Evolutionary conservation across 1,140 invertebrate species (phyloP).

Genomic region (Drosophila sturtevanti): DNA sequence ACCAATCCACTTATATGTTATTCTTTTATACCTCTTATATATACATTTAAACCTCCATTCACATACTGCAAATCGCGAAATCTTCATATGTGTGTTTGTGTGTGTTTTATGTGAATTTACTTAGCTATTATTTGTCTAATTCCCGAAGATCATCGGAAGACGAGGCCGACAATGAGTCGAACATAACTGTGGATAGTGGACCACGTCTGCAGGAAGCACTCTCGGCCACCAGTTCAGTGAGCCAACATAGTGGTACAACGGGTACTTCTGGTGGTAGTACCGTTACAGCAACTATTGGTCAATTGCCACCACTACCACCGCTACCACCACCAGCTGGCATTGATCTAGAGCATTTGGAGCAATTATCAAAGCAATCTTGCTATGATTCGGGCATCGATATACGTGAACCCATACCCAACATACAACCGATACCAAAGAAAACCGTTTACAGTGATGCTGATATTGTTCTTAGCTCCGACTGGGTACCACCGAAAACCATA

Average conservation of each 20-base stretch:
- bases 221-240: constrained; percentile 66
- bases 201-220: constrained; percentile 73
- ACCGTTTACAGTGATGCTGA: constrained; percentile 91
- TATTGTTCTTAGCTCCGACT: constrained; percentile 91
- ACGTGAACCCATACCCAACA: constrained; percentile 87
- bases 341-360: constrained; percentile 75
- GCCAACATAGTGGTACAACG: constrained; percentile 17
- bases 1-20: constrained; percentile 16
- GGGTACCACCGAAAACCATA: constrained; percentile 91
- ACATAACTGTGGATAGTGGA: constrained; percentile 73
- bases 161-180: constrained; percentile 82
- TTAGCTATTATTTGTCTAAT: constrained; percentile 81
- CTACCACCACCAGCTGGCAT: constrained; percentile 53
- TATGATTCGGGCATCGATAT: constrained; percentile 95
- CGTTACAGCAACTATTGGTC: constrained; percentile 9
- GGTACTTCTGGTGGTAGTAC: not conserved
- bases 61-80: not conserved
- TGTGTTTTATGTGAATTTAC: constrained; percentile 33
- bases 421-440: constrained; percentile 83
- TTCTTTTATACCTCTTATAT: constrained; percentile 18
- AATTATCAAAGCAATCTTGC: constrained; percentile 88
- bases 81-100: constrained; percentile 22
- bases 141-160: constrained; percentile 83
- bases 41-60: constrained; percentile 18
- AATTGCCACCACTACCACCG: constrained; percentile 13